phyloP scores from a whole-genome alignment of 2,113 vertebrate genomes.

The Penelope pileata region DNA sequence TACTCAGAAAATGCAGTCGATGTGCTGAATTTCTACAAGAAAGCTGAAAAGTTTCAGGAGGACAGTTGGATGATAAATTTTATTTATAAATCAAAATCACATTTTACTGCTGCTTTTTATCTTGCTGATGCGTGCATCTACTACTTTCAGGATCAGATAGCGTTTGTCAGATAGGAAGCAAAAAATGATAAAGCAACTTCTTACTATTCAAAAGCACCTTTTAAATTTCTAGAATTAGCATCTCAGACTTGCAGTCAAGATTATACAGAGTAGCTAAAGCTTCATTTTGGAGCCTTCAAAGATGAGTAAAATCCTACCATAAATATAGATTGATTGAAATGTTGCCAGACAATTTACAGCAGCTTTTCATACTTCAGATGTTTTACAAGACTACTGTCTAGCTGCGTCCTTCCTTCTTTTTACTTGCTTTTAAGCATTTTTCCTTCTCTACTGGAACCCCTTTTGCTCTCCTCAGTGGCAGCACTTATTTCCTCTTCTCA shows the following conservation, averaged over 20 bases:
- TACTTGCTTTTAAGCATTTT: not conserved
- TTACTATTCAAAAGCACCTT: not conserved
- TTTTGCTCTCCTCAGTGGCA: not conserved
- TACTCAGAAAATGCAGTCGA: conserved; percentile 42
- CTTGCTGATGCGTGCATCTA: conserved; percentile 47
- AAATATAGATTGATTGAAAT: not conserved
- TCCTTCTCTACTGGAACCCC: not conserved
- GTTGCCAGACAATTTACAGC: not conserved
- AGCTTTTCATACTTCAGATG: not conserved
- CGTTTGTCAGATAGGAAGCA: conserved; percentile 10
- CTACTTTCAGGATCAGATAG: not conserved
- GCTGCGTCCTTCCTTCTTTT: not conserved
- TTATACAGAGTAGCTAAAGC: not conserved
- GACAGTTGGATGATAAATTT: conserved; percentile 61
- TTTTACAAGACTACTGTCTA: not conserved
- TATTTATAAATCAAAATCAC: conserved; percentile 61
- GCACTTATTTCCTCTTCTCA: not conserved
- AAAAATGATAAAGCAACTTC: not conserved
- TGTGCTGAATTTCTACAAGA: conserved; percentile 63
- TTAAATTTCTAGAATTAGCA: not conserved
- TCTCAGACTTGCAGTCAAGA: not conserved
- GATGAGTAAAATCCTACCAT: not conserved
- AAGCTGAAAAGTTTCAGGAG: conserved; percentile 56
- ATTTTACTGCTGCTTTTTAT: conserved; percentile 60
- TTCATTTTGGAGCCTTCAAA: conserved; percentile 5